Evolutionary conservation across 64 coral and sea anemone species (phyloP), one percentile per base, ranked within the genome.

Genomic region (Montipora efflorescens): DNA sequence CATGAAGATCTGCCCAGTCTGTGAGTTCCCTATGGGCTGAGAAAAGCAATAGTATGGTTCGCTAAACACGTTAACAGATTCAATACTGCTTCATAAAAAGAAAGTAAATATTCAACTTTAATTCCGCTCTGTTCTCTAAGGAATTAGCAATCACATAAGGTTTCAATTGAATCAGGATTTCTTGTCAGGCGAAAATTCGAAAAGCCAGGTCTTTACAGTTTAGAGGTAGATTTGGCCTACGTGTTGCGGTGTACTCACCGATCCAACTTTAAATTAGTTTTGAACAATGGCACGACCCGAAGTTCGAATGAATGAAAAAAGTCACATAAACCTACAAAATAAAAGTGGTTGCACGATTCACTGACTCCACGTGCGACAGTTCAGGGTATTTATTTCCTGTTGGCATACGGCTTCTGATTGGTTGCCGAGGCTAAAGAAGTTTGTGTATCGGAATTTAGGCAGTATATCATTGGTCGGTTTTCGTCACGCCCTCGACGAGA

Each of bases 291-390:
- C 73, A 78, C 69, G 76, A 25, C 66, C 19, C 85, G 15, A 61
- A 57, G 48, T 14, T 73, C 64, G 76, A 70, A 74, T 48, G 92
- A 96, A 96, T 96, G 95, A 96, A 96, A 90, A 92, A 90, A 90
- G 61, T 94, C 82, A 80, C 81, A 64, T 87, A 66, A 78, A 36
- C 64, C 82, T 90, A 71, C 79, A 91, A 92, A 93, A 96, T 96
- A 96, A 76, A 90, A 16, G 70, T 19, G 79, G 46, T 76, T 73
- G 79, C 48, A 76, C 85, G 87, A 49, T 19, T 78, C 88, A 71
- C 61, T 92, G 91, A 81, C 75, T 57, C 95, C 95, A 96, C 95
- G 95, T 96, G 95, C 89, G 83, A 10, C 49, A 16, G 58, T n/a
- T 80, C 59, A 51, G 21, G 52, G 79, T 89, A 69, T 72, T 83